Base-by-base conservation (phyloP, 2,113 vertebrate species). In the Misgurnus mizolepis region DNA sequence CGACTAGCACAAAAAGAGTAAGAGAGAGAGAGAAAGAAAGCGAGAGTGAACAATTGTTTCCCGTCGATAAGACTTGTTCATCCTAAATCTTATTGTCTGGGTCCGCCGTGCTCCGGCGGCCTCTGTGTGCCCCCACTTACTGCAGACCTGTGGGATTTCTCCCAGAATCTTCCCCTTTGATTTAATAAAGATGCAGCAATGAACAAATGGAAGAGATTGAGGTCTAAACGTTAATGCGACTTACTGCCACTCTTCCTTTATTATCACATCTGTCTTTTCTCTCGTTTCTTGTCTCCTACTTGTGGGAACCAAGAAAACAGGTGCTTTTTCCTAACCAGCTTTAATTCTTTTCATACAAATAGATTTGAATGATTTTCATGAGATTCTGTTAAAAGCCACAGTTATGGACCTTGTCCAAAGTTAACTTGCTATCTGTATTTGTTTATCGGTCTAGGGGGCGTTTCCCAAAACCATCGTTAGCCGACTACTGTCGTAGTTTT, bases 111-210 rank as follows among this genome's bases (percentile, higher is more conserved):
- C 61, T 27, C 34, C 62, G 17, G 67, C 82, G 85, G 73, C 87
- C 86, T 76, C 74, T 67, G 73, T 68, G 75, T 88, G 83, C 69
- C 90, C 87, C 85, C 88, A 82, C 80, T 89, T 89, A 89, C 84
- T 86, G 86, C 82, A 86, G 82, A 84, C 88, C 90, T 89, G 82
- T 89, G 73, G 89, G 89, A 89, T 89, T 90, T 88, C 85, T 84
- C 88, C 60, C 43, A 49, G 73, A 75, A 75, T 62, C 60, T 22
- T 66, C 71, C 80, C 58, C 6, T 74, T 76, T 90, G 87, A 91
- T 90, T 87, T 89, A 89, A 90, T 91, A 90, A 90, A 90, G 84
- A 86, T 87, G 86, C 86, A 84, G 84, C 87, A 89, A 87, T 90
- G 88, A 91, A 91, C 88, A 89, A 83, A 82, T 82, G 67, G 70